Evolutionary conservation across 2,888 invertebrate genomes (phyloP).

Genomic region (Beris morrisii): DNA sequence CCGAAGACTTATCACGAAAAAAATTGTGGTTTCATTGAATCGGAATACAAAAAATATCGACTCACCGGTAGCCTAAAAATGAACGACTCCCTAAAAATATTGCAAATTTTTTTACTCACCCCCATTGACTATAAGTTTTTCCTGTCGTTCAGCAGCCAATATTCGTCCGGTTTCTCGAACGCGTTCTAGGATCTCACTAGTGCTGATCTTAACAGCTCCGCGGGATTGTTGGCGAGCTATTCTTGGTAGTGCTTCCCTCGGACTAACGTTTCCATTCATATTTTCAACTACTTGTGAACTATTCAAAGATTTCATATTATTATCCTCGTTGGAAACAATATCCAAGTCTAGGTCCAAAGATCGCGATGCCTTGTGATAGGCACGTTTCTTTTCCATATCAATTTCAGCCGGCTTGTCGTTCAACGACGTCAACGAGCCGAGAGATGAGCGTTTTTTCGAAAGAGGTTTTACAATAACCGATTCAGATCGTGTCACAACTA

Average conservation of each 20-base stretch:
- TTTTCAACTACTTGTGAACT: slow-evolving; percentile 33
- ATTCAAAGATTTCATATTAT: slow-evolving; percentile 45
- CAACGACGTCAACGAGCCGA: slow-evolving; percentile 55
- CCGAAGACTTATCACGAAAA: no score
- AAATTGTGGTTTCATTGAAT: no score
- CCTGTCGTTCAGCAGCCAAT: slow-evolving; percentile 51
- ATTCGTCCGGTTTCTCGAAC: slow-evolving; percentile 53
- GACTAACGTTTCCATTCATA: slow-evolving; percentile 41
- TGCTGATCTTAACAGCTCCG: slow-evolving; percentile 51
- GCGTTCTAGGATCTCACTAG: slow-evolving; percentile 53
- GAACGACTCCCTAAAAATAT: no score
- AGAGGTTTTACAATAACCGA: slow-evolving; percentile 52
- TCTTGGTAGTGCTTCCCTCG: slow-evolving; percentile 45
- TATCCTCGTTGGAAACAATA: slow-evolving; percentile 51
- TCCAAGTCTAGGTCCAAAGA: slow-evolving; percentile 55
- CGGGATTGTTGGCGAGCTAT: slow-evolving; percentile 52
- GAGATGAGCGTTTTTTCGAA: slow-evolving; percentile 54
- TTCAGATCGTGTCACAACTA: slow-evolving; percentile 69
- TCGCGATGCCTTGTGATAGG: slow-evolving; percentile 54
- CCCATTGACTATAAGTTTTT: slow-evolving; percentile 8
- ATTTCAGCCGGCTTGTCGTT: slow-evolving; percentile 52
- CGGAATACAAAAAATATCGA: no score
- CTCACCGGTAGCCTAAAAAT: no score
- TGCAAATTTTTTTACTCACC: neutral
- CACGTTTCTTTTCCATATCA: slow-evolving; percentile 52